Conservation (phyloP, 2,113 vertebrate species). For the Setophaga petechia region DNA sequence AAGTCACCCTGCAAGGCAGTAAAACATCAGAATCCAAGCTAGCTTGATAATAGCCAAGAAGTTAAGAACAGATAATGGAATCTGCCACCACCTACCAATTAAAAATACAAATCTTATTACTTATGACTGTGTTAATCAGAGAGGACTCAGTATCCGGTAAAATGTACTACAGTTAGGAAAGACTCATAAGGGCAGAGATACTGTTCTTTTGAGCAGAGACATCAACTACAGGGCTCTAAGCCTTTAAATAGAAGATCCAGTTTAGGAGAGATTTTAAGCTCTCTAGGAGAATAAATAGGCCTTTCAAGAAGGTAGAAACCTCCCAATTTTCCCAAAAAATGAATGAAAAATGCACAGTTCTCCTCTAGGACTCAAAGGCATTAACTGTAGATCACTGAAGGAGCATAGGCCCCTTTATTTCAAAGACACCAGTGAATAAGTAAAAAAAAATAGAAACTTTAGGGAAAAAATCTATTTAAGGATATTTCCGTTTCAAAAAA, state of each 20-base stretch:
- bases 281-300: background rate
- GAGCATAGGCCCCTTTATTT: background rate
- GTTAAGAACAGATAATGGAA: background rate
- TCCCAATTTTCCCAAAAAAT: background rate
- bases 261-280: background rate
- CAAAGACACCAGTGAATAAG: background rate
- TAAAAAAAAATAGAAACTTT: background rate
- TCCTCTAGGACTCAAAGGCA: background rate
- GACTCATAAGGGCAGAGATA: background rate
- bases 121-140: background rate
- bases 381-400: background rate
- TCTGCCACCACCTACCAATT: background rate
- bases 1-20: background rate
- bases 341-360: background rate
- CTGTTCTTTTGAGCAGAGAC: background rate
- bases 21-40: background rate
- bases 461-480: background rate
- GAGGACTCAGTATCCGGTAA: background rate
- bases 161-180: background rate
- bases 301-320: background rate
- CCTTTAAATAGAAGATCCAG: background rate
- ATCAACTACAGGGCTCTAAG: background rate
- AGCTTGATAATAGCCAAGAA: background rate
- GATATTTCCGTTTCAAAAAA: background rate
- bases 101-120: background rate